Evolutionary conservation across 1,140 invertebrate species (phyloP), one percentile per base, ranked within the genome.

Genomic region (Trinorchestia longiramus): DNA sequence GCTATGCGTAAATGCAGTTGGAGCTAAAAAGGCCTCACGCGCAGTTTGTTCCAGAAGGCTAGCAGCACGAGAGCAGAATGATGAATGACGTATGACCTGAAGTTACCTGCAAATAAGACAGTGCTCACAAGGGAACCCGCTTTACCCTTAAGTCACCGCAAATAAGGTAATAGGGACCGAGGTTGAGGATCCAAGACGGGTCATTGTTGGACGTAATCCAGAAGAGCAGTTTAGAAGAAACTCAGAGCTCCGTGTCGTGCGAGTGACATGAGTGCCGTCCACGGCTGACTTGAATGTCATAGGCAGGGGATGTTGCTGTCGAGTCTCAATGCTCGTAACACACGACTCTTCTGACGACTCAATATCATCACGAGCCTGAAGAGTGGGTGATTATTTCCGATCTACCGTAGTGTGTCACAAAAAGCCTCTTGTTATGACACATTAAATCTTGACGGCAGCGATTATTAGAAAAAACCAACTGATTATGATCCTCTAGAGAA

Each of bases 211-310:
- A 77, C 28, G 62, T 11, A 19, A 53, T 53, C 47, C 8, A 11
- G 62, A 77, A 53, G 47, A 53, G 47, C n/a, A 36, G 62, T 36
- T 23, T 28, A 19, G 62, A 77, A 77, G 11, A 77, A 1, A 77
- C 62, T 77, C 62, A 36, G 19, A 47, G 43, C 45, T 44, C 92
- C 43, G 17, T 41, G 92, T 43, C 43, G 92, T 40, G 43, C 8
- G 43, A 94, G 92, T 94, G 92, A 94, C 92, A 45, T 45, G 92
- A 94, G 43, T 94, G 92, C 43, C 92, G 92, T 94, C 41, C 44
- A 44, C 43, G 92, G 47, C 92, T 94, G 92, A 94, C 92, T 42
- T 40, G 44, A 94, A 42, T 94, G 92, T 94, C 92, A 94, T 43
- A 43, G 92, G 11, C 40, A 45, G 8, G 92, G 92, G 43, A 94